Conservation (phyloP, 2,113 vertebrate genomes). For the Merops nubicus region DNA sequence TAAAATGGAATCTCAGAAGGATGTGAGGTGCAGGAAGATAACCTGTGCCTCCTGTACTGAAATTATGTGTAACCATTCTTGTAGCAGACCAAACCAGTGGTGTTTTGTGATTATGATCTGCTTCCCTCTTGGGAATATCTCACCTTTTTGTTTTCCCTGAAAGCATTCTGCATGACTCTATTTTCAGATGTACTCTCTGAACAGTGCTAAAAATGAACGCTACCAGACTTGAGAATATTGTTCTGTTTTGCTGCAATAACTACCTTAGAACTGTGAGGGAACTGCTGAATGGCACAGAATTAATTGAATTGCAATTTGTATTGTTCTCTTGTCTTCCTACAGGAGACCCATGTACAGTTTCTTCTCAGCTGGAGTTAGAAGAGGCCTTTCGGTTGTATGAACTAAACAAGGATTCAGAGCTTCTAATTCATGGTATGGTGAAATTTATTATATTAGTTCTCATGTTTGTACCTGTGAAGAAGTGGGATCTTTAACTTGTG, state of each 20-base stretch:
- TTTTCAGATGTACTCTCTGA: neutral
- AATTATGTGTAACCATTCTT: neutral
- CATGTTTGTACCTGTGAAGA: neutral
- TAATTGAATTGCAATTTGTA: neutral
- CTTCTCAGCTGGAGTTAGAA: conserved; percentile 96
- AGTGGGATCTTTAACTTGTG: neutral
- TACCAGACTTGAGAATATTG: neutral
- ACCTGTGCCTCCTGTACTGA: neutral
- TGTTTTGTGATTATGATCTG: neutral
- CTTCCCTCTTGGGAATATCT: neutral
- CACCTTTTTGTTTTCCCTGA: neutral
- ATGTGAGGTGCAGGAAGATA: neutral
- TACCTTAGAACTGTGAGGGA: neutral
- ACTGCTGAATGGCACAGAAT: neutral
- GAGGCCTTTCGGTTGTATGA: conserved; percentile 97
- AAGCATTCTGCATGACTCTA: neutral
- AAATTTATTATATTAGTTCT: neutral
- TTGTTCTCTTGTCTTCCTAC: conserved; percentile 19
- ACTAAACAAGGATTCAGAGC: conserved; percentile 97
- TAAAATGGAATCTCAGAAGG: neutral
- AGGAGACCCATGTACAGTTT: conserved; percentile 98
- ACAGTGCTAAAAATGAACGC: neutral
- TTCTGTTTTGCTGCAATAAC: neutral
- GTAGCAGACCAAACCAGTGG: neutral
- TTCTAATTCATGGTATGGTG: conserved; percentile 92